Conservation (phyloP, 1,140 invertebrate species). For the Drosophila serrata region DNA sequence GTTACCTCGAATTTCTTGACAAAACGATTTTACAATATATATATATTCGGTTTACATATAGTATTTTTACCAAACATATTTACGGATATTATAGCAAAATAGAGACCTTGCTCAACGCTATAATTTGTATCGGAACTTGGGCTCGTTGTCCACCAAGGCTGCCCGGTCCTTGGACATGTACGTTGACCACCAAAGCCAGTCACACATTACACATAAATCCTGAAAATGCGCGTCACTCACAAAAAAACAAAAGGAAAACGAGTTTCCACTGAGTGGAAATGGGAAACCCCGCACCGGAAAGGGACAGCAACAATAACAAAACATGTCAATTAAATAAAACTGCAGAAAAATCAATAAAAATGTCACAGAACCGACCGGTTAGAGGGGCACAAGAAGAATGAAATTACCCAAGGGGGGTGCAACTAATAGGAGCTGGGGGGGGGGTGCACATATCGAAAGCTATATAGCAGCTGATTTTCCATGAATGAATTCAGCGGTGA, state of each 20-base stretch:
- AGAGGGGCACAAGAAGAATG: slow-evolving; percentile 27
- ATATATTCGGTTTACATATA: not conserved
- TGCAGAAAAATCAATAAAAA: slow-evolving; percentile 81
- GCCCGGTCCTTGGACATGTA: slow-evolving; percentile 76
- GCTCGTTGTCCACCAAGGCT: slow-evolving; percentile 36
- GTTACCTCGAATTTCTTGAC: slow-evolving; percentile 9
- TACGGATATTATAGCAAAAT: slow-evolving; percentile 26
- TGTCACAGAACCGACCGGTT: slow-evolving; percentile 33
- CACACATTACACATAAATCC: slow-evolving; percentile 36
- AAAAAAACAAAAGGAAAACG: slow-evolving; percentile 33
- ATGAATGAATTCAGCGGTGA: slow-evolving; percentile 68
- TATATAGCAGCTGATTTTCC: slow-evolving; percentile 52
- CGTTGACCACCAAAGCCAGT: slow-evolving; percentile 69
- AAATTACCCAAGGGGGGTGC: slow-evolving; percentile 29
- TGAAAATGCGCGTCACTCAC: slow-evolving; percentile 39
- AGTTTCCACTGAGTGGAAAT: not conserved
- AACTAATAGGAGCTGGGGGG: not conserved
- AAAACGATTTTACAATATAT: not conserved
- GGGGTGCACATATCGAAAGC: slow-evolving; percentile 7
- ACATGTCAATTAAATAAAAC: slow-evolving; percentile 84
- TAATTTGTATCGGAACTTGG: slow-evolving; percentile 60
- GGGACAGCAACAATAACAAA: slow-evolving; percentile 79
- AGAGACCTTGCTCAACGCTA: slow-evolving; percentile 61
- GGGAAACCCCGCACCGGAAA: slow-evolving; percentile 30
- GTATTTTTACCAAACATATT: slow-evolving; percentile 2